Conservation (phyloP, 2,797 vertebrate genomes). For the Spinus pinus region DNA sequence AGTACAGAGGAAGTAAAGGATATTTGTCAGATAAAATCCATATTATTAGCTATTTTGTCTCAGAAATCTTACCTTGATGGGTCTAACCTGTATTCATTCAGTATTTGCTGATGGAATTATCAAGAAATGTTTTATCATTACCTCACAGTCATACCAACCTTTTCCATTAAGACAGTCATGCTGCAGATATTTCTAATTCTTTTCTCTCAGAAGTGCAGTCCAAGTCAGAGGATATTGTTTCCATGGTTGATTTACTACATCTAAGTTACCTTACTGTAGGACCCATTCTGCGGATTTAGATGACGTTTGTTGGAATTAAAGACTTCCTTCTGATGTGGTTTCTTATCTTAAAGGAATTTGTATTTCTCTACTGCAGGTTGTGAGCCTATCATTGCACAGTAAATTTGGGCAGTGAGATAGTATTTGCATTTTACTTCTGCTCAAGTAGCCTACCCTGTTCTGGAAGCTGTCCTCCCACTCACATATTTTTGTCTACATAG, state of each 20-base stretch:
- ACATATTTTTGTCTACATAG: not conserved
- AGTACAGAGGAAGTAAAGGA: not conserved
- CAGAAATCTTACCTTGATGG: not conserved
- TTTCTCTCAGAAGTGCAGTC: not conserved
- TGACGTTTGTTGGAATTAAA: not conserved
- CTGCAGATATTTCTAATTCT: not conserved
- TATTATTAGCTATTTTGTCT: not conserved
- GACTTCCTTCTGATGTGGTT: not conserved
- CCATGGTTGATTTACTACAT: not conserved
- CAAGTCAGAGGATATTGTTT: not conserved
- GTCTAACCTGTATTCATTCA: not conserved
- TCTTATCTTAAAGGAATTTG: not conserved
- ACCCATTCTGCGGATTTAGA: not conserved
- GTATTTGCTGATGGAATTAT: not conserved
- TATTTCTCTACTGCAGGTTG: not conserved
- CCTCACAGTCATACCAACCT: not conserved
- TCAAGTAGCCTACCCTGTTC: not conserved
- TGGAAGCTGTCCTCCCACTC: not conserved
- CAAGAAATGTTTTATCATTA: not conserved
- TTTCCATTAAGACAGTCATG: not conserved
- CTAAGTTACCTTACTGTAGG: not conserved
- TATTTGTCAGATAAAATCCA: not conserved
- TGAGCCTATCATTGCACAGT: not conserved
- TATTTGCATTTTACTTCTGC: not conserved
- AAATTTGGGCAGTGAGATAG: not conserved